Percentiles rank a stretch among this genome's conserved stretches.
Conservation (phyloP, 2,797 vertebrate genomes). For the Periophthalmus magnuspinnatus region DNA sequence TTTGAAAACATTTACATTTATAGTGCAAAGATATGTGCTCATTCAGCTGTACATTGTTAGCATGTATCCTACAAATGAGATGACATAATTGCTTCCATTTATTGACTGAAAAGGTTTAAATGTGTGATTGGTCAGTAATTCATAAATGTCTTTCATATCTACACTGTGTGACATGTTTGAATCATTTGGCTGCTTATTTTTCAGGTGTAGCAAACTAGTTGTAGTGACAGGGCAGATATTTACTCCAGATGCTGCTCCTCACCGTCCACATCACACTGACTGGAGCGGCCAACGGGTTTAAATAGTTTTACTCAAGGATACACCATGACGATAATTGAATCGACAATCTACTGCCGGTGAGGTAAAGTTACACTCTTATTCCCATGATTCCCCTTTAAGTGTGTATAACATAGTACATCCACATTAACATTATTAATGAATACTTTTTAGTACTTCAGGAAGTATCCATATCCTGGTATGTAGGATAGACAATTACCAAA, state of each 20-base stretch:
- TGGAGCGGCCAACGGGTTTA: too few species aligned
- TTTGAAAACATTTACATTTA: background rate
- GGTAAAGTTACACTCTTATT: background rate
- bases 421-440: conserved; percentile 14
- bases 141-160: background rate
- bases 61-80: background rate
- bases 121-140: background rate
- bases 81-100: background rate
- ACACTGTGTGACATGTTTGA: background rate
- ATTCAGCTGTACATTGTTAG: background rate
- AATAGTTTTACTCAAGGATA: background rate
- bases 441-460: conserved; percentile 4
- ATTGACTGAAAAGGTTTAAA: background rate
- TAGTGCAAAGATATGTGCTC: background rate
- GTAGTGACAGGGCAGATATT: background rate
- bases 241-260: background rate
- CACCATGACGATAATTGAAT: background rate
- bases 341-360: background rate
- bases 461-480: background rate
- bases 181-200: background rate
- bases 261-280: background rate
- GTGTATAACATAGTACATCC: background rate
- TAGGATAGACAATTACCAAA: conserved; percentile 2
- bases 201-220: background rate
- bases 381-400: background rate